Percentiles rank a stretch among this genome's conserved stretches.
Evolutionary conservation across 2,797 vertebrate species (phyloP).

Genomic region (Myotis daubentonii): DNA sequence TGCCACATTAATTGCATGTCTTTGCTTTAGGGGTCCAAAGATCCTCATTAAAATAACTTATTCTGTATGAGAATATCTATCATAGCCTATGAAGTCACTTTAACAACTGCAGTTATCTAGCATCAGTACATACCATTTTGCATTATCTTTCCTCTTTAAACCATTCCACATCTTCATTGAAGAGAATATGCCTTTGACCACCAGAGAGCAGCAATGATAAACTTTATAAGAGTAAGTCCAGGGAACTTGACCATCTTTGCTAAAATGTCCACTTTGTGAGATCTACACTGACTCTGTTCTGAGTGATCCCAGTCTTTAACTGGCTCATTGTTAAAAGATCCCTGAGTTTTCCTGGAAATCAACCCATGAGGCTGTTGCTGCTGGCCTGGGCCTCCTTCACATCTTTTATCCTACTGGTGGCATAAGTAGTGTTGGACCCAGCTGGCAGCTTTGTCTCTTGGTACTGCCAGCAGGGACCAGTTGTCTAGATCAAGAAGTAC

Average conservation of each 20-base stretch:
- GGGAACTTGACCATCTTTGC: constrained; percentile 58
- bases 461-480: not conserved
- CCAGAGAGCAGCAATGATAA: constrained; percentile 89
- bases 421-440: not conserved
- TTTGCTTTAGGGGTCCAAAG: not conserved
- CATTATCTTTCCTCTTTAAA: not conserved
- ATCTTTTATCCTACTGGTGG: not conserved
- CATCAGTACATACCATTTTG: not conserved
- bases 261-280: not conserved
- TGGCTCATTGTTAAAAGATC: not conserved
- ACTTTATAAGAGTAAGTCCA: constrained; percentile 56
- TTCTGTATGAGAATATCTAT: not conserved
- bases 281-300: not conserved
- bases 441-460: not conserved
- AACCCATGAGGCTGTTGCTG: not conserved
- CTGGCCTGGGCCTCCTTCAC: not conserved
- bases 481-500: not conserved
- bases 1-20: not conserved
- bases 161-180: constrained; percentile 43
- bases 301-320: not conserved
- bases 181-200: constrained; percentile 83
- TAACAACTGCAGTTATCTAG: not conserved
- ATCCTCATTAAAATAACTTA: not conserved
- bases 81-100: not conserved
- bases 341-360: not conserved